Evolutionary conservation across 1,140 invertebrate genomes (phyloP), one percentile per base, ranked within the genome.

Genomic region (Zaprionus vittiger): DNA sequence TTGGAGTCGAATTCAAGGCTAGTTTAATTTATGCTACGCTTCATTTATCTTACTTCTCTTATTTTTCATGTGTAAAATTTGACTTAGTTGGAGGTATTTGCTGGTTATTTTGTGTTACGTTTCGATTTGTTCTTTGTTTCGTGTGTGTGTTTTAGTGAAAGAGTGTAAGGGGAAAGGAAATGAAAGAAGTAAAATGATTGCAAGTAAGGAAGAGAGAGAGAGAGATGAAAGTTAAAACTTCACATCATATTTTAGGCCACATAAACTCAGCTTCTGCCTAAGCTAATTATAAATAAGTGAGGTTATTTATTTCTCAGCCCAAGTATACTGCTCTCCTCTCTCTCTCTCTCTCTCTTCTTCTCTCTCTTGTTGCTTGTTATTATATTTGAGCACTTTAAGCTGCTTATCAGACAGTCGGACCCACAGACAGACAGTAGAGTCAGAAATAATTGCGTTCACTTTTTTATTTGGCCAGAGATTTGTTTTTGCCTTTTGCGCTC

Each of bases 1-100:
- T 82, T 81, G 69, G 79, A 89, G 79, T 89, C 79, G 47, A 90
- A 81, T 90, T 89, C 76, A 90, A 89, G 85, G 85, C 85, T 89
- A 89, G 72, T 84, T 79, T 68, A 79, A 89, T 84, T 87, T 87
- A 79, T 71, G 49, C 84, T 87, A 87, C 79, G 38, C 52, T 67
- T 67, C 28, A 49, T 41, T 11, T 60, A 52, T 17, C 6, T 67
- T 70, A 72, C 44, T 71, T 81, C 56, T 82, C 44, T 37, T 55
- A 54, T 69, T 55, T 38, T 31, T 47, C 14, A 6, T 44, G 63
- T 68, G 52, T 73, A 77, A 77, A 77, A 77, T 75, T 74, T 63
- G 66, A 78, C 65, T 71, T 70, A 72, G 59, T 79, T 84, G 84
- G 84, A 87, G 84, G 84, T 87, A 89, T 84, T 89, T 63, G 74